Evolutionary conservation across 2,888 invertebrate genomes (phyloP).

Genomic region (Cryptophagus acutangulus): DNA sequence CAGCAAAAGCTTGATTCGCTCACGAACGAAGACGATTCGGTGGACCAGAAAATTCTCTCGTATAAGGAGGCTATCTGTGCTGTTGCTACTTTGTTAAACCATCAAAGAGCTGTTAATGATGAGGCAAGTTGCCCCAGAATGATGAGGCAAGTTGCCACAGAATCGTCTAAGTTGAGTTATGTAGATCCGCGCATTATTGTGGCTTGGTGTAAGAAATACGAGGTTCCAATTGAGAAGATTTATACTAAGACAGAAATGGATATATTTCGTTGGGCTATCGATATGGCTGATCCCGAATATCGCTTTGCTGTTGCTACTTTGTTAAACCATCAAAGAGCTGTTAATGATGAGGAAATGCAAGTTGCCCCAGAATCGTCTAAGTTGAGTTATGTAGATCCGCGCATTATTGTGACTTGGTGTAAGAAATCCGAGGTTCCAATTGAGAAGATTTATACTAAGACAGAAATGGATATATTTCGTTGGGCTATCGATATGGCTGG

Average conservation of each 20-base stretch:
- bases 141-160: slow-evolving; percentile 89
- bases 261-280: slow-evolving; percentile 99
- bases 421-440: slow-evolving; percentile 94
- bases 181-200: slow-evolving; percentile 97
- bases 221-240: slow-evolving; percentile 95
- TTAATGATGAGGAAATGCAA: slow-evolving; percentile 74
- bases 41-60: slow-evolving; percentile 84
- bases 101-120: slow-evolving; percentile 95
- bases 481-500: slow-evolving; percentile 99
- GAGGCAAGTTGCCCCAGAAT: slow-evolving; percentile 78
- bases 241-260: slow-evolving; percentile 99
- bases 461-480: slow-evolving; percentile 97
- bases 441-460: slow-evolving; percentile 99
- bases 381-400: slow-evolving; percentile 97
- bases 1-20: slow-evolving; percentile 92
- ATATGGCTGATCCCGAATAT: slow-evolving; percentile 94
- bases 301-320: slow-evolving; percentile 93
- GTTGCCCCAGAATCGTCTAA: slow-evolving; percentile 98
- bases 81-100: slow-evolving; percentile 98
- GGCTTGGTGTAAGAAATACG: slow-evolving; percentile 98
- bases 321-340: slow-evolving; percentile 99
- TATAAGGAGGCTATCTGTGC: slow-evolving; percentile 98
- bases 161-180: slow-evolving; percentile 98
- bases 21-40: slow-evolving; percentile 73
- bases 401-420: slow-evolving; percentile 99